Evolutionary conservation across 2,113 vertebrate species (phyloP).

Genomic region (Illadopsis cleaveri): DNA sequence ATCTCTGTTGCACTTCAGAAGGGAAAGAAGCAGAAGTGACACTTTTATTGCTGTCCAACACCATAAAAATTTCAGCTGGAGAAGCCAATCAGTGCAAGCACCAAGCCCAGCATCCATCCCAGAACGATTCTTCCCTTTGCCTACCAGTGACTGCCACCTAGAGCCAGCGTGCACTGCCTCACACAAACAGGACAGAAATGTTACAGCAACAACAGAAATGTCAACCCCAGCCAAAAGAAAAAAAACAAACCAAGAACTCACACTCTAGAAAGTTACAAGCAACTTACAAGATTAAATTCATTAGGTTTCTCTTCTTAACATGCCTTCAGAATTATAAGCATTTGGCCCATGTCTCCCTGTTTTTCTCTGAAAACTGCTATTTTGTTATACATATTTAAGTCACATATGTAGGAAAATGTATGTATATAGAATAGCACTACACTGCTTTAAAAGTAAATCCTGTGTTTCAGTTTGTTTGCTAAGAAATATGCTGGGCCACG

Average conservation of each 20-base stretch:
- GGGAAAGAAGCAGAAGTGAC: not conserved
- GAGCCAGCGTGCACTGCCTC: not conserved
- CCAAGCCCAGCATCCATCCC: not conserved
- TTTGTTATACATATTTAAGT: not conserved
- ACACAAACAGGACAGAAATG: not conserved
- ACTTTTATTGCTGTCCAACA: not conserved
- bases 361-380: not conserved
- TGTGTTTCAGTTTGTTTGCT: not conserved
- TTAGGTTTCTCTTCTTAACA: not conserved
- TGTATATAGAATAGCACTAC: not conserved
- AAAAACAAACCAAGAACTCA: not conserved
- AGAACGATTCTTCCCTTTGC: not conserved
- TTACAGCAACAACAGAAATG: not conserved
- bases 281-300: not conserved
- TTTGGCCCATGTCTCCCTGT: not conserved
- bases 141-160: slow-evolving; percentile 48
- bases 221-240: not conserved
- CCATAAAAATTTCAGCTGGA: not conserved
- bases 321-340: not conserved
- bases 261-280: not conserved
- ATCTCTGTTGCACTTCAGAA: not conserved
- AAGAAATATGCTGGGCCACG: not conserved
- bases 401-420: fast-evolving
- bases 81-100: not conserved
- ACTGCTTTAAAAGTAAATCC: not conserved